Conservation (phyloP, 2,113 vertebrate genomes). For the Romanogobio albipinnatus region DNA sequence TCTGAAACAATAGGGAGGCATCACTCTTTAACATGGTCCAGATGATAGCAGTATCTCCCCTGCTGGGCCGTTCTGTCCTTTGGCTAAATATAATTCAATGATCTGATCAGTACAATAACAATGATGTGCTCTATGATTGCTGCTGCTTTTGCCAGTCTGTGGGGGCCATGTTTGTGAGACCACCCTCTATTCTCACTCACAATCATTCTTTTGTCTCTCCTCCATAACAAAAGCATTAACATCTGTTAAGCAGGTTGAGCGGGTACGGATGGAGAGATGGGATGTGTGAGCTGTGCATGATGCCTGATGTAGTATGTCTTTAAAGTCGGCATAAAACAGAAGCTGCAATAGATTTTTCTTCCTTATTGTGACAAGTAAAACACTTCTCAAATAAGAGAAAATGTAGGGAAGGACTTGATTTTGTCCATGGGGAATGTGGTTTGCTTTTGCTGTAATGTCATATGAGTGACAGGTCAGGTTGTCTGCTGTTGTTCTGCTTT, state of each 20-base stretch:
- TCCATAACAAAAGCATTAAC: constrained; percentile 11
- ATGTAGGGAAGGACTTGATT: no score
- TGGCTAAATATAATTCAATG: constrained; percentile 31
- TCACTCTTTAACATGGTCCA: constrained; percentile 30
- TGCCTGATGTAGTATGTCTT: not conserved
- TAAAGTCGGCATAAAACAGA: no score
- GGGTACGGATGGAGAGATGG: not conserved
- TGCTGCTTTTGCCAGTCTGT: not conserved
- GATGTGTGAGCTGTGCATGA: constrained; percentile 7
- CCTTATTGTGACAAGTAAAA: no score
- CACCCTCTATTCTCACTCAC: not conserved
- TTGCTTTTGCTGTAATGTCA: no score
- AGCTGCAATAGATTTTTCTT: no score
- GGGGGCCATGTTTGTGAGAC: not conserved
- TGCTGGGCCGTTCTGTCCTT: not conserved
- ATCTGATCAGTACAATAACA: constrained; percentile 45
- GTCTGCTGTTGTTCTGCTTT: no score
- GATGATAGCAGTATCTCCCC: constrained; percentile 37
- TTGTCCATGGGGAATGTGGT: no score
- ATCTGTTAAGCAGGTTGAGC: constrained; percentile 21
- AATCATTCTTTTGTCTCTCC: not conserved
- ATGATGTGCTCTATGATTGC: constrained; percentile 25
- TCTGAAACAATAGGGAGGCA: constrained; percentile 25
- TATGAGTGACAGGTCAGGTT: no score
- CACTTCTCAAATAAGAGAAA: no score